These are phyloP conservation scores for Clivina fossor DNA, from an alignment of 2,888 invertebrate genomes.

Conservation along the genomic window DNA sequence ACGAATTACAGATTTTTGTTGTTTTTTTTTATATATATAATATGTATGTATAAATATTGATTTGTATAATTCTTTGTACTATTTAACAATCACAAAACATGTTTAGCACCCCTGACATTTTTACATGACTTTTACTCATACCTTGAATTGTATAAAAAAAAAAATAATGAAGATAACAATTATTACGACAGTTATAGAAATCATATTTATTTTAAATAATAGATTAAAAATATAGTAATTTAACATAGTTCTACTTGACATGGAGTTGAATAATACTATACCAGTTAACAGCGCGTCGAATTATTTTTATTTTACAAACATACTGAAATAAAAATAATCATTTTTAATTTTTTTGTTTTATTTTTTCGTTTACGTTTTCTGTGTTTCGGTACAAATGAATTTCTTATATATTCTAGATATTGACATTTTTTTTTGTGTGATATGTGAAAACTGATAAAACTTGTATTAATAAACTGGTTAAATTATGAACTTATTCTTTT, in stretches of 20 bases:
- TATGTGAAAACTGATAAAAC: constrained; percentile 15
- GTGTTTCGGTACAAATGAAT: too few relatives aligned
- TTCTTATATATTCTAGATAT: too few relatives aligned
- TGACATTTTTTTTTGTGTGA: constrained; percentile 21
- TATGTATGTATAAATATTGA: constrained; percentile 18
- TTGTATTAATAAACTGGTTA: constrained; percentile 23
- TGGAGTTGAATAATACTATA: constrained; percentile 7
- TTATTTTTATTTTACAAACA: too few relatives aligned
- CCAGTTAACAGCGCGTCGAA: constrained; percentile 16
- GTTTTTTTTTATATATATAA: too few relatives aligned
- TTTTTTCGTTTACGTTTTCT: too few relatives aligned
- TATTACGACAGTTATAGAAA: constrained; percentile 19
- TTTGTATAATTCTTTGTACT: constrained; percentile 15
- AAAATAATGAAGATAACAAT: constrained; percentile 20
- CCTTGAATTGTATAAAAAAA: constrained; percentile 23
- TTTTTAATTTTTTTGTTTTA: too few relatives aligned
- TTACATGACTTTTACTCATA: constrained; percentile 17
- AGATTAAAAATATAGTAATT: constrained; percentile 24
- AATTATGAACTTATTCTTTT: too few relatives aligned
- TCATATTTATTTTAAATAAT: constrained; percentile 29
- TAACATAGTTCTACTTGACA: constrained; percentile 23
- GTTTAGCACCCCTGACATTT: constrained; percentile 10
- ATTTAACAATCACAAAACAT: constrained; percentile 4
- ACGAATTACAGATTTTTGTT: constrained; percentile 5
- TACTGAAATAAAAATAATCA: too few relatives aligned